Evolutionary conservation across 2,888 invertebrate genomes (phyloP).

Genomic region (Alloplasta piceator): DNA sequence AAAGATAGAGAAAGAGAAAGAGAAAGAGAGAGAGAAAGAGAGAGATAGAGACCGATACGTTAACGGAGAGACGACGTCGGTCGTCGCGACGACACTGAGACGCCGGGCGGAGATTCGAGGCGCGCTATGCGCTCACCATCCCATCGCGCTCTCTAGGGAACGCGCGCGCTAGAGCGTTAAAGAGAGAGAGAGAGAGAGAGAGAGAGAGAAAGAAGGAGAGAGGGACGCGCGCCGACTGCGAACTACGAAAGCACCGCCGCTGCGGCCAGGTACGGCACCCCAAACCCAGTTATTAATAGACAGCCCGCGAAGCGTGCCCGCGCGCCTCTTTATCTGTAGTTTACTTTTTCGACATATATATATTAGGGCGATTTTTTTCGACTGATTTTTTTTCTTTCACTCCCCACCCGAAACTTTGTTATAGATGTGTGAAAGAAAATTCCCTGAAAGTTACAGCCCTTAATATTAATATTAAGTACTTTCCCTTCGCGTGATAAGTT

Average conservation of each 20-base stretch:
- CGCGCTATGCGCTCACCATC: slow-evolving; percentile 75
- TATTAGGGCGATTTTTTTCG: too few species aligned
- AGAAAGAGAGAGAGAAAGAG: too few species aligned
- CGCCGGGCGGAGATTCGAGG: slow-evolving; percentile 79
- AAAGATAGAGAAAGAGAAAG: neutral
- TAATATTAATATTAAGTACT: too few species aligned
- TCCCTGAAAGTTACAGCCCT: too few species aligned
- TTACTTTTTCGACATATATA: neutral
- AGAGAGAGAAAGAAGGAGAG: slow-evolving; percentile 58
- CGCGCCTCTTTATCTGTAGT: slow-evolving; percentile 1
- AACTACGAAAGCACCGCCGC: slow-evolving; percentile 62
- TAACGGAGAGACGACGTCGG: slow-evolving; percentile 76
- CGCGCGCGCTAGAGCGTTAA: too few species aligned
- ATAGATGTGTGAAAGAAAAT: too few species aligned
- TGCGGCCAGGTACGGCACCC: slow-evolving; percentile 82
- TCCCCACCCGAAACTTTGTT: too few species aligned
- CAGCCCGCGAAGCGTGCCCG: slow-evolving; percentile 63
- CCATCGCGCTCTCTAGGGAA: slow-evolving; percentile 74
- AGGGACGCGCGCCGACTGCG: slow-evolving; percentile 63
- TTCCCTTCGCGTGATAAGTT: too few species aligned
- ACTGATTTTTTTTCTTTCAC: too few species aligned
- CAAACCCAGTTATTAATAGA: slow-evolving; percentile 82
- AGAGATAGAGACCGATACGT: slow-evolving; percentile 4
- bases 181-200: slow-evolving; percentile 54
- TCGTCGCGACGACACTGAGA: slow-evolving; percentile 83